Percentiles rank a stretch among this genome's conserved stretches.
Evolutionary conservation across 2,888 invertebrate species (phyloP).

Genomic region (Xestoiulus laeticollis): DNA sequence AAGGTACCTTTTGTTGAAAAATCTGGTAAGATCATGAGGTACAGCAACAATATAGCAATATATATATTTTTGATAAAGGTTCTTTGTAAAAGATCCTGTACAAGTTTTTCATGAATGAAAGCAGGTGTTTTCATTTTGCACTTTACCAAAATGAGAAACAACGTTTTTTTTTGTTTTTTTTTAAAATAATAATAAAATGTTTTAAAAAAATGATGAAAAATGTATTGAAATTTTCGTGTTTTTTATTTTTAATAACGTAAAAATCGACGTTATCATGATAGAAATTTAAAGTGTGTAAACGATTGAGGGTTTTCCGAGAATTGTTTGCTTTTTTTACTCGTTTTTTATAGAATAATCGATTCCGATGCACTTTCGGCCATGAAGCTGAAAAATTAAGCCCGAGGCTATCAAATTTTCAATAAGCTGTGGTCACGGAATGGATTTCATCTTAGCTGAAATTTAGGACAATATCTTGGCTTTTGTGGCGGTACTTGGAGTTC

Average conservation of each 20-base stretch:
- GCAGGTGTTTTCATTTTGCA: not conserved
- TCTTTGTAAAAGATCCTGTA: not conserved
- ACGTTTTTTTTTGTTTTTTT: too few relatives aligned
- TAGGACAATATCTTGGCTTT: too few relatives aligned
- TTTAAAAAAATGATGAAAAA: not conserved
- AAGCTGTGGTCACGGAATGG: not conserved
- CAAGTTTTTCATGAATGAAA: not conserved
- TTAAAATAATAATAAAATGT: too few relatives aligned
- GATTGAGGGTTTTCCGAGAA: slow-evolving; percentile 16
- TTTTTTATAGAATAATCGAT: not conserved
- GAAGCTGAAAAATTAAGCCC: not conserved
- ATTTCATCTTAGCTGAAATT: not conserved
- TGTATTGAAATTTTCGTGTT: not conserved
- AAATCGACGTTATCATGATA: not conserved
- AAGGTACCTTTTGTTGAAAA: too few relatives aligned
- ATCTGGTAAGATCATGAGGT: too few relatives aligned
- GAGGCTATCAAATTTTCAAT: not conserved
- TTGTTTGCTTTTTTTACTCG: not conserved
- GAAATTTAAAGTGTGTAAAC: not conserved
- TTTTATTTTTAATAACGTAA: not conserved
- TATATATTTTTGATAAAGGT: too few relatives aligned
- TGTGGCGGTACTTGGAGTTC: too few relatives aligned
- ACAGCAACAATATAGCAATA: too few relatives aligned
- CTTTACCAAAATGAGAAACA: too few relatives aligned
- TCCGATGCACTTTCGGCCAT: not conserved